Evolutionary conservation across 2,797 vertebrate species (phyloP).

Genomic region (Parauchenoglanis ngamensis): DNA sequence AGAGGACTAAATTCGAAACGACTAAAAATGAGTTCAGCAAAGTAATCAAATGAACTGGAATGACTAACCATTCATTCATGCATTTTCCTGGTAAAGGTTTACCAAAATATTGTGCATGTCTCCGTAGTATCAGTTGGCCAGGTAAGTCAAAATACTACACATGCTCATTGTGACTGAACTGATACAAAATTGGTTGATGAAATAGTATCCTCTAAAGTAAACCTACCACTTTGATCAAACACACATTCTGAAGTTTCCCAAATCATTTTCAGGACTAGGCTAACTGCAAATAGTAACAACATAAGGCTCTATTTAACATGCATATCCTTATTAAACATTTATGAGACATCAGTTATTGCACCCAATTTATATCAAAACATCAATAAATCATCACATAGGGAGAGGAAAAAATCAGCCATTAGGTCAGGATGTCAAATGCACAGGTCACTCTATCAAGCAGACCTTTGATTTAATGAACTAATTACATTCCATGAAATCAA

Average conservation of each 20-base stretch:
- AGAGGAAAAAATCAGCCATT: constrained; percentile 1
- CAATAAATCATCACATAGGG: constrained; percentile 24
- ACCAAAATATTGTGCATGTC: constrained; percentile 3
- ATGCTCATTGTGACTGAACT: constrained; percentile 8
- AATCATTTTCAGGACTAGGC: constrained; percentile 5
- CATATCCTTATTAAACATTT: constrained; percentile 35
- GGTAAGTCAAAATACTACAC: neutral
- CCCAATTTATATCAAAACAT: constrained; percentile 28
- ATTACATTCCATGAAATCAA: neutral
- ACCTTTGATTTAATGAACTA: constrained; percentile 19
- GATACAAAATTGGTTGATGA: neutral
- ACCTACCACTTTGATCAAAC: constrained; percentile 7
- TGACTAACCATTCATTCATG: neutral
- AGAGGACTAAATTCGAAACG: neutral
- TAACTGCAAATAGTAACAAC: constrained; percentile 19
- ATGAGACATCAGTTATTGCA: constrained; percentile 39
- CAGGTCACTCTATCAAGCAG: constrained; percentile 14
- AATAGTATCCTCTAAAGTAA: constrained; percentile 5
- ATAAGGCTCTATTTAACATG: constrained; percentile 31
- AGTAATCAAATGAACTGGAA: neutral
- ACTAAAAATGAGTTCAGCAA: neutral
- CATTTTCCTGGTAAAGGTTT: constrained; percentile 27
- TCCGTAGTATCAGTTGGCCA: neutral
- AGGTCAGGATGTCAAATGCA: constrained; percentile 17
- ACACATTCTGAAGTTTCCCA: constrained; percentile 28